These are phyloP conservation scores for Clepsis dumicolana DNA, from an alignment of 2,888 invertebrate species.

Conservation along the genomic window DNA sequence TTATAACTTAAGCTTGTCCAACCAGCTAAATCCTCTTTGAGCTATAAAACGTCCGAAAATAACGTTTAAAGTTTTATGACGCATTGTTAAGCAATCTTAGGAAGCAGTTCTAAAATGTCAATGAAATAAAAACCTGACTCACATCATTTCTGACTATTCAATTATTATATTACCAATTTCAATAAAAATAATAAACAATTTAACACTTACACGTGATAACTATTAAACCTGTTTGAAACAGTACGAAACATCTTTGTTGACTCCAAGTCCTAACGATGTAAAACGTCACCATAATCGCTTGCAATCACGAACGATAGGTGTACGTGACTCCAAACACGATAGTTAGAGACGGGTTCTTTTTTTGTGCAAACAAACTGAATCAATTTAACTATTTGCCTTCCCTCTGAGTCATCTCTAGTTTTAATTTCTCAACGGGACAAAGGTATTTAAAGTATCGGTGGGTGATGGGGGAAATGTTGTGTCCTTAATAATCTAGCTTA, in stretches of 20 bases:
- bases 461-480: background rate
- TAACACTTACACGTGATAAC: slow-evolving; percentile 27
- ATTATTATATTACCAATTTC: background rate
- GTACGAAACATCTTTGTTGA: slow-evolving; percentile 11
- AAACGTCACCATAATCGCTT: slow-evolving; percentile 33
- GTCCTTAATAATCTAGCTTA: background rate
- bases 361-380: slow-evolving; percentile 26
- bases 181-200: slow-evolving; percentile 12
- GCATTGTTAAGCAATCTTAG: background rate
- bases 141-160: background rate
- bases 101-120: background rate
- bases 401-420: slow-evolving; percentile 9
- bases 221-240: background rate
- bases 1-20: slow-evolving; percentile 20
- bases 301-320: slow-evolving; percentile 40
- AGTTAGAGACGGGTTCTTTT: slow-evolving; percentile 17
- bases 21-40: slow-evolving; percentile 12
- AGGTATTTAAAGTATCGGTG: background rate
- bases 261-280: slow-evolving; percentile 14
- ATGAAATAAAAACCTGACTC: background rate
- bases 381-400: slow-evolving; percentile 16
- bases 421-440: slow-evolving; percentile 8
- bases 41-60: background rate
- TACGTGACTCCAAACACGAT: slow-evolving; percentile 43
- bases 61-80: background rate